Evolutionary conservation across 2,797 vertebrate species (phyloP).

Genomic region (Gadopsis marmoratus): DNA sequence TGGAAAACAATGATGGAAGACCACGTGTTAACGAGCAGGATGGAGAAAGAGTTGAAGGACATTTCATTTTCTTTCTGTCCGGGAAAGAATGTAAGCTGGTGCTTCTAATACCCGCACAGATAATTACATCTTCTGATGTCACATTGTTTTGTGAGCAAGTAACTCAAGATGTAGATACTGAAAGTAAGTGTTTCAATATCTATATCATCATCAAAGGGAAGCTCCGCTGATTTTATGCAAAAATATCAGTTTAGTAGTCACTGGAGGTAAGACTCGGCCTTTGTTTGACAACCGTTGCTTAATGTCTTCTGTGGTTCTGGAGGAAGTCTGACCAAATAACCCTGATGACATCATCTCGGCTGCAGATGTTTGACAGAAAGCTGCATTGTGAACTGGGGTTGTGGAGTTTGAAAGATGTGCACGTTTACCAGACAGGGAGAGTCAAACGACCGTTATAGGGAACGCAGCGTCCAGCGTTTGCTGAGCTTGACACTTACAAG

Average conservation of each 20-base stretch:
- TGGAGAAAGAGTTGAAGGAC: slow-evolving; percentile 24
- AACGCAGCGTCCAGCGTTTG: slow-evolving; percentile 1
- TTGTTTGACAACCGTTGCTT: background rate
- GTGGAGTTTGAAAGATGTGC: slow-evolving; percentile 62
- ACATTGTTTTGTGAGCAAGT: slow-evolving; percentile 1
- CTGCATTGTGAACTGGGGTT: slow-evolving; percentile 45
- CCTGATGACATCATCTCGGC: slow-evolving; percentile 40
- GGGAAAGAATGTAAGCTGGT: slow-evolving; percentile 35
- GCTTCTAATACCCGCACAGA: background rate
- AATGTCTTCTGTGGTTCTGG: slow-evolving; percentile 11
- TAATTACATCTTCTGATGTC: slow-evolving; percentile 21
- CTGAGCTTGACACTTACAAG: background rate
- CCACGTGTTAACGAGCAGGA: background rate
- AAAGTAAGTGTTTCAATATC: background rate
- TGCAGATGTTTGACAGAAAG: slow-evolving; percentile 47
- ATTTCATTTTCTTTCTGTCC: slow-evolving; percentile 27
- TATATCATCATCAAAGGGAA: background rate
- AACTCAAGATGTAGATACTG: background rate
- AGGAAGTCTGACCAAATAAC: slow-evolving; percentile 40
- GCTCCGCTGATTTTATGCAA: background rate
- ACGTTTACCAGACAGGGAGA: background rate
- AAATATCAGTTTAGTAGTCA: background rate
- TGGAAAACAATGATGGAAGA: slow-evolving; percentile 45
- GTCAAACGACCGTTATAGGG: slow-evolving; percentile 10
- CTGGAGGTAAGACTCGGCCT: background rate